Base-by-base conservation (phyloP, 1,140 invertebrate species). In the Cotesia typhae region DNA sequence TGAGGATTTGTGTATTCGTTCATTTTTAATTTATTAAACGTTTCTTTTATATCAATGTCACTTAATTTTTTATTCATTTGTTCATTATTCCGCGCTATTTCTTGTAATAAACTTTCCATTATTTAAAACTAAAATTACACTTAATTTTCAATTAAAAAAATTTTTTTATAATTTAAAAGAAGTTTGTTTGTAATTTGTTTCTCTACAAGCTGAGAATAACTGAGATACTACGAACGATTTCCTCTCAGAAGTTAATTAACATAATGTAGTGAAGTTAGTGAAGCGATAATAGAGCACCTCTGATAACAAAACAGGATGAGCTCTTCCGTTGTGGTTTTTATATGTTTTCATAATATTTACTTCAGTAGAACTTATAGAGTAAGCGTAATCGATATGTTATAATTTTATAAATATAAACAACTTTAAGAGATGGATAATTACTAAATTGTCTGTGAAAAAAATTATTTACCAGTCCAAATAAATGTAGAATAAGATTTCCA, bases 401-500 rank as follows among this genome's bases (percentile, higher is more conserved):
- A 38, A 66, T 35, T 67, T 3, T 67, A 47, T 71, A 7, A 14
- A 57, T 38, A 9, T 7, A 51, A 51, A 36, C 28, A 51, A 47
- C 10, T 38, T 4, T 12, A 4, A 71, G n/a, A 71, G 28, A 57
- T 60, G 17, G 12, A 60, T 70, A 63, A 73, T 68, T 52, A 7
- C 14, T 35, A 59, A 28, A 65, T 28, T 7, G 17, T 65, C 4
- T 14, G 4, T 51, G 71, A 60, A 47, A 67, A 59, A 75, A 7
- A 71, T 70, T 79, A 87, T 90, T 89, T 87, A 97, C 95, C 88
- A 99, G 84, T 20, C 95, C 94, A 83, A 99, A 95, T 12, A 99
- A 89, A 84, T 97, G 97, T 0, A 99, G 88, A 76, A 99, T 91
- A 37, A 98, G 89, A 81, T 98, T 96, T 74, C 94, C 93, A 86